Evolutionary conservation across 2,113 vertebrate genomes (phyloP).

Genomic region (Peromyscus maniculatus): DNA sequence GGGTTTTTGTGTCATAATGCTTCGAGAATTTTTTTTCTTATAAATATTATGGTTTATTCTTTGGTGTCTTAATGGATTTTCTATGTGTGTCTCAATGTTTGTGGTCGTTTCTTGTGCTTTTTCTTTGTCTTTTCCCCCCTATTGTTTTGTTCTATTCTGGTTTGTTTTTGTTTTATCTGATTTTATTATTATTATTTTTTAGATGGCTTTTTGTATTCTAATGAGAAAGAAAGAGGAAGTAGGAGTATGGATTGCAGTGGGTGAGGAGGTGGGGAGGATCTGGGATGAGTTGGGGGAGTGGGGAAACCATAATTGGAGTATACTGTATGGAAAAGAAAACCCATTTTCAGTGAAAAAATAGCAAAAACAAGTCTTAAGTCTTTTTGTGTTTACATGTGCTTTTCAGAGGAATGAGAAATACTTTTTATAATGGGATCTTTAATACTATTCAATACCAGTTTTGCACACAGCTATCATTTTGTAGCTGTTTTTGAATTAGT

Average conservation of each 20-base stretch:
- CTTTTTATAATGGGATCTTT: conserved; percentile 60
- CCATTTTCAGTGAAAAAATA: background rate
- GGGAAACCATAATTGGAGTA: background rate
- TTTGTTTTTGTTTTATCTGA: background rate
- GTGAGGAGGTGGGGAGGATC: no score
- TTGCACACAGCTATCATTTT: conserved; percentile 61
- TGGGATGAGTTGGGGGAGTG: background rate
- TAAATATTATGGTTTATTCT: background rate
- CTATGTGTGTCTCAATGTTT: background rate
- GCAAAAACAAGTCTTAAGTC: background rate
- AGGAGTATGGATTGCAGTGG: background rate
- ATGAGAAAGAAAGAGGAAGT: background rate
- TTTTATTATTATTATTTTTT: background rate
- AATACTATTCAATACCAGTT: conserved; percentile 38
- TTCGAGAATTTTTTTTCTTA: background rate
- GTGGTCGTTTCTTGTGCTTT: background rate
- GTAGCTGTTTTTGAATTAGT: conserved; percentile 47
- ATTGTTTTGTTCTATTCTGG: background rate
- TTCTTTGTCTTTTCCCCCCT: background rate
- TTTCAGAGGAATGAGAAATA: conserved; percentile 57
- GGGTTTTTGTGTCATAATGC: background rate
- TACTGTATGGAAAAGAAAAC: background rate
- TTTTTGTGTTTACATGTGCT: conserved; percentile 44
- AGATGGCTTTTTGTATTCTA: background rate
- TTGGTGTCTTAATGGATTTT: background rate